Conservation (phyloP, 2,113 vertebrate genomes). For the Tragelaphus strepsiceros region DNA sequence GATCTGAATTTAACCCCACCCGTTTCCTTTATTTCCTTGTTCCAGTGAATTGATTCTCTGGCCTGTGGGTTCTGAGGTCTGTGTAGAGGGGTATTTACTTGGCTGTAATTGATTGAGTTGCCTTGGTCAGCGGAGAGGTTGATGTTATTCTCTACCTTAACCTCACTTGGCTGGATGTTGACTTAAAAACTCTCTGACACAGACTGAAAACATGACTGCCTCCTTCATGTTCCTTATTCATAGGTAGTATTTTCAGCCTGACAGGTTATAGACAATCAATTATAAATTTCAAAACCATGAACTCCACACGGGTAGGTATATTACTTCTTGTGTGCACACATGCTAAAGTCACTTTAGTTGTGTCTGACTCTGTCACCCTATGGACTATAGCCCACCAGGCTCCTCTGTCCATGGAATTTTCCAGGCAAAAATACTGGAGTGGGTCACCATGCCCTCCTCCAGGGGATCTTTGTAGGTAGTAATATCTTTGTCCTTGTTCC, state of each 20-base stretch:
- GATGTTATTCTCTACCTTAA: neutral
- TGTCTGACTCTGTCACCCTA: neutral
- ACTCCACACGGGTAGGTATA: neutral
- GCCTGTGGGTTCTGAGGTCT: neutral
- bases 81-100: neutral
- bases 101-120: neutral
- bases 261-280: neutral
- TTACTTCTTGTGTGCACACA: neutral
- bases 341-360: neutral
- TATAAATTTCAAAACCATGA: neutral
- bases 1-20: conserved; percentile 35
- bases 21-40: conserved; percentile 2
- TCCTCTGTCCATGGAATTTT: neutral
- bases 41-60: neutral
- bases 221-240: neutral
- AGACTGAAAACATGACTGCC: neutral
- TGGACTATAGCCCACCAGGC: neutral
- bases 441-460: neutral
- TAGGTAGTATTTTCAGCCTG: neutral
- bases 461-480: neutral
- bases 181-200: neutral
- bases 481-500: neutral
- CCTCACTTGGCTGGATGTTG: neutral
- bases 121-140: neutral
- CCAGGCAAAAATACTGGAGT: neutral